A percentile compares a stretch with the other conserved stretches of the same genome.
These are phyloP conservation scores for Tenthredo amoena DNA, from an alignment of 2,888 invertebrate genomes.

Conservation along the genomic window DNA sequence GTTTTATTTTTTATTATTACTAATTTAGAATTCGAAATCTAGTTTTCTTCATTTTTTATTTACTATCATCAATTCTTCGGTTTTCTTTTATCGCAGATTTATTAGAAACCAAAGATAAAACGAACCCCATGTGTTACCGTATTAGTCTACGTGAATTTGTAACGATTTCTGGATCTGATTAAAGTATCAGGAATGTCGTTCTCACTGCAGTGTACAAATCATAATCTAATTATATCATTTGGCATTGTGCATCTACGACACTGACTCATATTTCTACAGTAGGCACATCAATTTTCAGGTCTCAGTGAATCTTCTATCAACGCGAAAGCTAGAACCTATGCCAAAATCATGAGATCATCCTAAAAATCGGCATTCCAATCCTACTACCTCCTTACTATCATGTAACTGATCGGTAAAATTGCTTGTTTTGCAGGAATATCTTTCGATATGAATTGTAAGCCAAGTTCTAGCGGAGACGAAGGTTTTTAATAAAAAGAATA, in stretches of 20 bases:
- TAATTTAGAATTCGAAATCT: background rate
- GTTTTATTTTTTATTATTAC: background rate
- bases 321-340: background rate
- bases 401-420: background rate
- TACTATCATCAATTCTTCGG: background rate
- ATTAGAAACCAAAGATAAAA: background rate
- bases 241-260: constrained; percentile 9
- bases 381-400: background rate
- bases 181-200: constrained; percentile 8
- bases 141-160: background rate
- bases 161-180: background rate
- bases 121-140: background rate
- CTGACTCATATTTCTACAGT: constrained; percentile 32
- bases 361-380: constrained; percentile 7
- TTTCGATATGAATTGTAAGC: background rate
- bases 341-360: constrained; percentile 18
- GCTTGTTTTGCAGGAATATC: background rate
- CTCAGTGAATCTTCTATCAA: background rate
- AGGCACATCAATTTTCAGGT: constrained; percentile 6
- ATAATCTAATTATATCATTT: constrained; percentile 49
- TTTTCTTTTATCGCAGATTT: background rate
- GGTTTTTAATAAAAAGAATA: background rate
- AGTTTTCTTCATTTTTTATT: background rate
- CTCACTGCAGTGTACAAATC: constrained; percentile 14
- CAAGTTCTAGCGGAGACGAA: background rate